Conservation (phyloP, 2,888 invertebrate genomes). For the Sminthurides aquaticus region DNA sequence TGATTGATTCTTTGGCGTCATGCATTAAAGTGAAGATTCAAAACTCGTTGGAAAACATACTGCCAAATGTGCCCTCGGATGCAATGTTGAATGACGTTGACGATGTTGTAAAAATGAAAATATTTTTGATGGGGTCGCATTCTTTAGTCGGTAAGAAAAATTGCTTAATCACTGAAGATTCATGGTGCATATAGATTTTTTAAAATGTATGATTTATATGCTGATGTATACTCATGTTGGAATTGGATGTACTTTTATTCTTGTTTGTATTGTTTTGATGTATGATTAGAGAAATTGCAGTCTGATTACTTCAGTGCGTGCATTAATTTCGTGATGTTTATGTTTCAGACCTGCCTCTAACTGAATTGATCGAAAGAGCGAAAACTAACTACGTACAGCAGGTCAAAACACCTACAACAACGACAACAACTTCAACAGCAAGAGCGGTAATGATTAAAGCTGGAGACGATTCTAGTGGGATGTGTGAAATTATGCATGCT, state of each 20-base stretch:
- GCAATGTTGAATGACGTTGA: background rate
- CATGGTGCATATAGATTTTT: too few species aligned
- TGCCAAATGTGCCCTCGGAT: background rate
- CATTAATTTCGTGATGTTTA: too few species aligned
- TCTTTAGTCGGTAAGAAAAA: background rate
- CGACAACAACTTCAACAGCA: background rate
- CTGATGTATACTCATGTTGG: too few species aligned
- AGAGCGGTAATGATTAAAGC: constrained; percentile 1
- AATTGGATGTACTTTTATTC: too few species aligned
- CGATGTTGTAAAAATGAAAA: constrained; percentile 2
- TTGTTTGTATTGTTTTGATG: too few species aligned
- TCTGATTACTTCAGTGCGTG: too few species aligned
- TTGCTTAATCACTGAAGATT: too few species aligned
- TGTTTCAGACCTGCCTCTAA: background rate
- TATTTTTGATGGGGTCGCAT: background rate
- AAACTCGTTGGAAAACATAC: background rate
- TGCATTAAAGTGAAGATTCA: constrained; percentile 13
- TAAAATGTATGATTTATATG: too few species aligned
- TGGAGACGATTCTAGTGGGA: background rate
- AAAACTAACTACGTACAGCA: background rate
- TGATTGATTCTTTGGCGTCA: constrained; percentile 12
- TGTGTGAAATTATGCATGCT: constrained; percentile 1
- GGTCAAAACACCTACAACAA: background rate
- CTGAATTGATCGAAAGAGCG: background rate
- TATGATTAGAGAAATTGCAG: too few species aligned